Percentiles rank a stretch among this genome's conserved stretches.
phyloP scores from a whole-genome alignment of 2,797 vertebrate species.

The Falco peregrinus region DNA sequence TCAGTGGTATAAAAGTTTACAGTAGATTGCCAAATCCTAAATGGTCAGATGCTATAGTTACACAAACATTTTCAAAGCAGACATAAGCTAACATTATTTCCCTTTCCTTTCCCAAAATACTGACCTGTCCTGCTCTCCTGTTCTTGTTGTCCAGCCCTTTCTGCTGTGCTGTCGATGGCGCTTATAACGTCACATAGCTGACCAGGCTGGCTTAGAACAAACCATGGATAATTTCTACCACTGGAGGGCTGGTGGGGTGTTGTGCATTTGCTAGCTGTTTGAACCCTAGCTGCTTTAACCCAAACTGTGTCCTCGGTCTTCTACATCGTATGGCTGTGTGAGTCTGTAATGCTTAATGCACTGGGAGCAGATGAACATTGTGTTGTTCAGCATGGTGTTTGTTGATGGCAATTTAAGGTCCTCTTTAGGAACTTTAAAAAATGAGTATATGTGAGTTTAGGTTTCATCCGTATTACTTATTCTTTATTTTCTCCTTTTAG shows the following conservation, averaged over 20 bases:
- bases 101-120: background rate
- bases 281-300: background rate
- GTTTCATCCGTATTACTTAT: background rate
- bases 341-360: background rate
- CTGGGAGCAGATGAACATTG: background rate
- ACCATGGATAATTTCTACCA: background rate
- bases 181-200: background rate
- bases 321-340: background rate
- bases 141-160: background rate
- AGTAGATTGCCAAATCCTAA: background rate
- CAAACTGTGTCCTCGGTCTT: accelerated
- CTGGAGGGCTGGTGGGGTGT: accelerated
- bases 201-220: background rate
- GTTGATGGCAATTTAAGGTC: background rate
- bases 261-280: background rate
- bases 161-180: background rate
- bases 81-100: background rate
- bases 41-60: background rate
- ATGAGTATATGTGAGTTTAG: background rate
- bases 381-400: background rate
- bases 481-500: background rate
- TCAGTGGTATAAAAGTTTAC: background rate
- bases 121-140: background rate
- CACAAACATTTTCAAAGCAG: background rate
- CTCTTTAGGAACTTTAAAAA: background rate